Base-by-base conservation (phyloP, 2,113 vertebrate genomes). In the Hemiscyllium ocellatum region DNA sequence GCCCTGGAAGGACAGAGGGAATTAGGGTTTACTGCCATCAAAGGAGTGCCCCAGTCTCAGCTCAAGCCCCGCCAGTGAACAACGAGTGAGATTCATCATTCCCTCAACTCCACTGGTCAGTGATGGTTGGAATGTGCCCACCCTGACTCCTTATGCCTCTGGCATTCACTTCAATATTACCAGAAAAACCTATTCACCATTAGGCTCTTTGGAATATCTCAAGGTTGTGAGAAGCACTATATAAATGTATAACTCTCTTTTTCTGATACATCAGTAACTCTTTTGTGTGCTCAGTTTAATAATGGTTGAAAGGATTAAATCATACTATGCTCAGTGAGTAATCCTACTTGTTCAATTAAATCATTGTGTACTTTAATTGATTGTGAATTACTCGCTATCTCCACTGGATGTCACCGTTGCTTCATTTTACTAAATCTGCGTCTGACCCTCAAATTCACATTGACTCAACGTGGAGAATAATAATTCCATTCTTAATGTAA, bases 381-480 rank as follows among this genome's bases (percentile, higher is more conserved):
- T 72, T 52, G 26, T 72, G 42, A 95, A 76, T 33, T 95, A 52
- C 47, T 95, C 19, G 24, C 4, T 47, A 47, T 52, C 3, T 33
- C 69, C 94, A 95, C 94, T 72, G 13, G 12, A 76, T 70, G 94
- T 70, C 42, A 50, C 94, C 76, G 42, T 95, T 70, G 69, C 42
- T 50, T 76, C 69, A 95, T 33, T 29, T 72, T 72, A 95, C 94
- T 33, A 61, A 52, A 93, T 7, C 90, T 47, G 89, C 61, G n/a
- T 5, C 33, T 7, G 2, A 65, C 56, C 4, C 37, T 61, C 42
- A 61, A 89, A 89, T 89, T 29, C 50, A 61, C 13, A 24, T 42
- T 22, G 33, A 12, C 56, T 72, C 7, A 70, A 26, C 15, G 5
- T 0, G 37, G 13, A 4, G 85, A 22, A 87, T 50, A 86, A 47